Evolutionary conservation across 2,113 vertebrate species (phyloP), one percentile per base, ranked within the genome.

Genomic region (Chionodraco myersi): DNA sequence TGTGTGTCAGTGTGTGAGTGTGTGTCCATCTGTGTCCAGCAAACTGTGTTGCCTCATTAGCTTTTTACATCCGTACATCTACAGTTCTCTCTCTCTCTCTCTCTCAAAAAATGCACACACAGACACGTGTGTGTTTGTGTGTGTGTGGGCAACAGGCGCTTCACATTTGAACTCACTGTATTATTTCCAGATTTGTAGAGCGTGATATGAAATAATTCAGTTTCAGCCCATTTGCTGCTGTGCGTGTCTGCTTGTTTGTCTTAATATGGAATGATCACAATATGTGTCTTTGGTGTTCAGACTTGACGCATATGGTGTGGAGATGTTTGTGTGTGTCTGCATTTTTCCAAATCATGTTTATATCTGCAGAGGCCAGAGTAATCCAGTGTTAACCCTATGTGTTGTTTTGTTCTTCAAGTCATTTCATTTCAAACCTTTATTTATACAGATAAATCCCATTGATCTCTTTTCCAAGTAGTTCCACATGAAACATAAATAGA

Each of bases 161-260:
- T 91, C 82, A 86, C 89, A 91, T 93, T 93, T 64, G 75, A 94
- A 89, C 79, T 87, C 16, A 10, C 75, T 60, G 70, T 92, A 92
- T 94, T 93, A 89, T 89, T 94, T 93, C 94, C 93, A 95, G 92
- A 94, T 88, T 93, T 83, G 59, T 70, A 52, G 87, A 90, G 90
- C 88, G 88, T 93, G 92, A 92, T 94, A 89, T 87, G 82, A 89
- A 93, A 89, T 86, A 56, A 87, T 91, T 92, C 77, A 41, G 86
- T 59, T 82, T 88, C 76, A 90, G 82, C 82, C 88, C 75, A 84
- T 87, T 88, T 86, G 86, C 86, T 76, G 80, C 83, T 80, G 79
- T 92, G 91, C 84, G 89, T 91, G 90, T 89, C 79, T 90, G 79
- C 57, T 82, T 91, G 89, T 90, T 91, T 90, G 89, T 90, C 81